Evolutionary conservation across 2,797 vertebrate genomes (phyloP), one percentile per base, ranked within the genome.

Genomic region (Margarornis squamiger): DNA sequence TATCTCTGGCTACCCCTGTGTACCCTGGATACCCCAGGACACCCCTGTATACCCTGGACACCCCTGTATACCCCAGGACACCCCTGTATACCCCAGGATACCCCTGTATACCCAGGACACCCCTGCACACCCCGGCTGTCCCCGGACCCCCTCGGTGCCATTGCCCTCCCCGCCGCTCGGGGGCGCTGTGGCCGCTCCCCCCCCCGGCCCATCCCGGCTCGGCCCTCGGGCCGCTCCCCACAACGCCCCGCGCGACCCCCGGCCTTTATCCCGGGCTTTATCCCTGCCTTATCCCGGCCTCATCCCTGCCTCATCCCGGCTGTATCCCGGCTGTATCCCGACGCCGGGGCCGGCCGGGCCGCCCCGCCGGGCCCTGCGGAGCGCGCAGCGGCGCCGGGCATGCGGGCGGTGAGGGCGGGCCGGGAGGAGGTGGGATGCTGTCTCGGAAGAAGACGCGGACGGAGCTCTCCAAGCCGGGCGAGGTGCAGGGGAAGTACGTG

Each of bases 401-500:
- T 92, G 86, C 80, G 88, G 68, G 90, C 77, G 70, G 86, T 43
- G 92, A 72, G 23, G 65, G 76, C 59, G 66, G 76, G 32, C 20
- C 86, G 65, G 75, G 81, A 54, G 74, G 88, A 39, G 38, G 38
- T 58, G 78, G 79, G 93, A 95, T 96, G 95, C 96, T 90, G 91
- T 97, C 98, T 54, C 98, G 99, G 98, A 99, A 99, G 98, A 99
- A 99, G 97, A 99, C 99, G 94, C 99, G 99, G 96, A 99, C 98
- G 97, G 99, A 99, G 98, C 98, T 99, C 97, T 99, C 99, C 74
- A 99, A 99, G 96, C 99, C 99, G 90, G 98, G 99, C 81, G 99
- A 99, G 98, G 99, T 99, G 59, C 99, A 99, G 98, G 99, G 99
- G 87, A 99, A 99, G 84, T 99, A 99, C 98, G 99, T 99, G 97